Evolutionary conservation across 1,140 invertebrate species (phyloP), one percentile per base, ranked within the genome.

Genomic region (Drosophila biarmipes): DNA sequence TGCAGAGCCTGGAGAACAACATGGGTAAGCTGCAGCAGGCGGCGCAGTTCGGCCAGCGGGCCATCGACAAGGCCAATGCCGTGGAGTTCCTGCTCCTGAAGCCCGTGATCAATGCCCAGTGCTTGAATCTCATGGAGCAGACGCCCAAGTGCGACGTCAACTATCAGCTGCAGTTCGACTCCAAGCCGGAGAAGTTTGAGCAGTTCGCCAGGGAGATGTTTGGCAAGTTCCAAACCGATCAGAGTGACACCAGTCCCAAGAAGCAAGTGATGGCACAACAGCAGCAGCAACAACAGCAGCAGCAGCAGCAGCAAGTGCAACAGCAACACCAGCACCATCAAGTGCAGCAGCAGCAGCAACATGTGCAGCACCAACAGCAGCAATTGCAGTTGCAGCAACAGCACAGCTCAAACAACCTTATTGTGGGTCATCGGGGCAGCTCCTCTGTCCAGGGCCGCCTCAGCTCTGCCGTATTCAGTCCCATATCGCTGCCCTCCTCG

Each of bases 11-110:
- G 48, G 95, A 97, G 87, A 96, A 96, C 90, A 95, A 94, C 4
- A 94, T 95, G 67, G 96, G 96, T 66, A 96, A 95, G 79, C 96
- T 98, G 62, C 96, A 97, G 85, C 95, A 97, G 91, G 97, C 96
- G 15, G 96, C 95, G 76, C 95, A 96, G 76, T 98, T 98, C 86
- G 95, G 96, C 0, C 94, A 95, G 4, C 94, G 96, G 78, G 93
- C 98, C 11, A 91, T 97, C 38, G 95, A 97, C 51, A 95, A 96
- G 86, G 97, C 96, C 6, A 97, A 97, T 92, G 95, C 95, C 29
- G 94, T 96, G 1, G 97, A 98, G 92, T 95, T 98, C 68, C 93
- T 97, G 14, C 94, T 96, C 78, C 92, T 98, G 77, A 96, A 96
- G 87, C 95, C 96, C 80, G 93, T 95, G 6, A 96, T 98, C 10